Conservation (phyloP, 2,113 vertebrate genomes). For the Sylvicapra grimmia region DNA sequence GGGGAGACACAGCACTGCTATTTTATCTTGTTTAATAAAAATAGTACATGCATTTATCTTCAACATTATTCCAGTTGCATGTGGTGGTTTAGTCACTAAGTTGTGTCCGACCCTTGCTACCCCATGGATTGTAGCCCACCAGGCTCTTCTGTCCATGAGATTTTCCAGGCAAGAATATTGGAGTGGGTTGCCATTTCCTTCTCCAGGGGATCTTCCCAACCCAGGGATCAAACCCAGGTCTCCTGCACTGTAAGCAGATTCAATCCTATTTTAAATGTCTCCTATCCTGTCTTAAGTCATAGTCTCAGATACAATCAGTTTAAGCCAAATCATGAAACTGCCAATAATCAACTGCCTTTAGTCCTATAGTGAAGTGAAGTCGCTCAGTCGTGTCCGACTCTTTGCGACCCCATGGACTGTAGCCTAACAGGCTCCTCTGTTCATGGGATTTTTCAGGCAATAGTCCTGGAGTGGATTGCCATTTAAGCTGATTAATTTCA, state of each 20-base stretch:
- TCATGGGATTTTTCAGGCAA: no score
- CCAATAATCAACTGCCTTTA: not conserved
- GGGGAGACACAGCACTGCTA: not conserved
- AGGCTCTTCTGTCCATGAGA: not conserved
- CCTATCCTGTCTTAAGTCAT: not conserved
- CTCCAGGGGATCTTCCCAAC: not conserved
- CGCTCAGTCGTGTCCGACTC: no score
- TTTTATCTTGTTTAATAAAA: not conserved
- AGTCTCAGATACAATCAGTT: constrained; percentile 13
- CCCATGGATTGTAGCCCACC: not conserved
- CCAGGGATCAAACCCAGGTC: not conserved
- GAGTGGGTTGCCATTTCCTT: not conserved
- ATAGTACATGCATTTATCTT: not conserved
- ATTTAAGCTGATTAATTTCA: constrained; percentile 13
- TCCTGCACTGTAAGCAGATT: not conserved
- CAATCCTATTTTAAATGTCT: not conserved
- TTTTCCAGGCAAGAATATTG: not conserved
- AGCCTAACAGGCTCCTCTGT: no score
- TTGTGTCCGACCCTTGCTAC: not conserved
- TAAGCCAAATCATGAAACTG: not conserved
- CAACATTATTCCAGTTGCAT: not conserved
- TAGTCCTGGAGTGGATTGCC: no score
- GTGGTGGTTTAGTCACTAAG: not conserved
- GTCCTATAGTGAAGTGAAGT: no score
- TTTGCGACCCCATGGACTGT: no score